phyloP scores from a whole-genome alignment of 2,797 vertebrate genomes.

The Bothrops alternatus region DNA sequence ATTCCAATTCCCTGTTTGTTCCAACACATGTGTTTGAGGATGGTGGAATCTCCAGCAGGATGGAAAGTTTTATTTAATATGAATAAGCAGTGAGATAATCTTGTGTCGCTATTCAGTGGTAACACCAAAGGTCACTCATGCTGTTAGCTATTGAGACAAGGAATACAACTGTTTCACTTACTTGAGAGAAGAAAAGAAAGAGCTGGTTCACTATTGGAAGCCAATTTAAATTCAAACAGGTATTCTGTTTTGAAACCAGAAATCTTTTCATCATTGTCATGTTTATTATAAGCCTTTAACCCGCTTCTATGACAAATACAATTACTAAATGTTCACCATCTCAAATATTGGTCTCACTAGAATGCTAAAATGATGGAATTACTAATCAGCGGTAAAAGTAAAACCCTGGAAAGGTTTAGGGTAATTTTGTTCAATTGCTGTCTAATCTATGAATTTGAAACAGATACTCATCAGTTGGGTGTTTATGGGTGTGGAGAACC shows the following conservation, averaged over 20 bases:
- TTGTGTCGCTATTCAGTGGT: conserved; percentile 56
- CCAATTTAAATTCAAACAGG: conserved; percentile 54
- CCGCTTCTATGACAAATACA: conserved; percentile 41
- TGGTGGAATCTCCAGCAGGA: fast-evolving
- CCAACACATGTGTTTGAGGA: background rate
- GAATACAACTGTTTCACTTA: conserved; percentile 51
- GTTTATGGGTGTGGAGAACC: background rate
- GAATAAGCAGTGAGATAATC: conserved; percentile 49
- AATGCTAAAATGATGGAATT: background rate
- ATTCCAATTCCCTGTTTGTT: conserved; percentile 40
- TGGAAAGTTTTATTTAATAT: conserved; percentile 36
- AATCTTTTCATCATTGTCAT: conserved; percentile 54
- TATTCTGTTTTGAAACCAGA: conserved; percentile 58
- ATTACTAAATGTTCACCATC: conserved; percentile 15
- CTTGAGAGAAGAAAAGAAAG: conserved; percentile 48
- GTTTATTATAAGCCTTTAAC: conserved; percentile 54
- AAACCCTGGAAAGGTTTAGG: background rate
- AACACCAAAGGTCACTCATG: conserved; percentile 70
- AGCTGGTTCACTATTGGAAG: conserved; percentile 55
- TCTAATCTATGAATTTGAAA: background rate
- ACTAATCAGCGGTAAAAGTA: background rate
- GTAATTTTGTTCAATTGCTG: background rate
- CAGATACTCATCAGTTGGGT: no score
- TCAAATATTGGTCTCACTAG: background rate
- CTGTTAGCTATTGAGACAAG: conserved; percentile 58